phyloP scores from a whole-genome alignment of 2,888 invertebrate genomes.

The Corythucha ciliata region DNA sequence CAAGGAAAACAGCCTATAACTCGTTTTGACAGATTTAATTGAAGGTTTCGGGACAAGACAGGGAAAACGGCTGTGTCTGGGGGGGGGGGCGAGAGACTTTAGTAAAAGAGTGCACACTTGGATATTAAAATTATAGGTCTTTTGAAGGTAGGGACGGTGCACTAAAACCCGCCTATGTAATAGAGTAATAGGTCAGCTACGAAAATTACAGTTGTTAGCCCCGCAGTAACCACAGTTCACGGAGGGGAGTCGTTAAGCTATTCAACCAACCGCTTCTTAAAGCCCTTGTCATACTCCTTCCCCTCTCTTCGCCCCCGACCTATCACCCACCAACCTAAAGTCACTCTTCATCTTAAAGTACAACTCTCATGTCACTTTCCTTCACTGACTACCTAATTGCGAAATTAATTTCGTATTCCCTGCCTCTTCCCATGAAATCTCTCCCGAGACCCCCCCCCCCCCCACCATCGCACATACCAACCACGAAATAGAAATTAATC shows the following conservation, averaged over 20 bases:
- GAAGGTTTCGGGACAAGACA: constrained; percentile 24
- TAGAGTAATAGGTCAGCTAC: constrained; percentile 25
- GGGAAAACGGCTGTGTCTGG: too few species aligned
- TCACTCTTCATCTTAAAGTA: too few species aligned
- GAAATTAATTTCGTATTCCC: constrained; percentile 25
- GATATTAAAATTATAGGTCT: constrained; percentile 23
- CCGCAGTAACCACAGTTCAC: constrained; percentile 23
- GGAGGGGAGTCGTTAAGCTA: constrained; percentile 6
- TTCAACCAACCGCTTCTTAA: constrained; percentile 8
- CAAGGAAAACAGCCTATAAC: constrained; percentile 25
- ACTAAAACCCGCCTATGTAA: constrained; percentile 23
- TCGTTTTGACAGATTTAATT: constrained; percentile 30
- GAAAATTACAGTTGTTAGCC: constrained; percentile 28
- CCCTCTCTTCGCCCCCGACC: too few species aligned
- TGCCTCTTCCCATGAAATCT: constrained; percentile 29
- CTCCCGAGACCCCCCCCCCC: too few species aligned
- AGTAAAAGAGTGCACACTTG: constrained; percentile 28
- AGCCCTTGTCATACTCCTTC: constrained; percentile 4
- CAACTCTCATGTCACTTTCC: constrained; percentile 3
- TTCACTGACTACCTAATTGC: constrained; percentile 14
- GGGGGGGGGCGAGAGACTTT: constrained; percentile 15
- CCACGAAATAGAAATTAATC: constrained; percentile 2
- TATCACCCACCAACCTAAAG: too few species aligned
- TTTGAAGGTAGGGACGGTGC: constrained; percentile 15
- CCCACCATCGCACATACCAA: too few species aligned